A percentile compares a stretch with the other conserved stretches of the same genome.
Conservation (phyloP, 1,140 invertebrate species). For the Drosophila sturtevanti region DNA sequence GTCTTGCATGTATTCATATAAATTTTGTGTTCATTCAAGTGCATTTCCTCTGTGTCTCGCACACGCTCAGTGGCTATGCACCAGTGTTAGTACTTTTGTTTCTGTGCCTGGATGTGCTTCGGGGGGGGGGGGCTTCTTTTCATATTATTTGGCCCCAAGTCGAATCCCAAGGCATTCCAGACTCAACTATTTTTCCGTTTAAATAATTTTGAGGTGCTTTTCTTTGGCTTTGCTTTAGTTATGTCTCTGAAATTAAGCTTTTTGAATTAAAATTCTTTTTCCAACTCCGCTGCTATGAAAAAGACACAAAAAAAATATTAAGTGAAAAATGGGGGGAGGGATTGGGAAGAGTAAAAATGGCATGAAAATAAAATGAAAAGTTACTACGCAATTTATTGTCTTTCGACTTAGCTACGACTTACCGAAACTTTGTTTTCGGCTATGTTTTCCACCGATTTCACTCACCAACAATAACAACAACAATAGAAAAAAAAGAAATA, state of each 20-base stretch:
- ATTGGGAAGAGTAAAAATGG: background rate
- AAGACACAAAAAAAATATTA: background rate
- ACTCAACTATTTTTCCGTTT: constrained; percentile 65
- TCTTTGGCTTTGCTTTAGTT: constrained; percentile 55
- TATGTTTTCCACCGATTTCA: constrained; percentile 43
- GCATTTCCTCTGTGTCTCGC: constrained; percentile 77
- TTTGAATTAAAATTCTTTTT: constrained; percentile 63
- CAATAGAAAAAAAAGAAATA: background rate
- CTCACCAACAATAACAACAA: constrained; percentile 11
- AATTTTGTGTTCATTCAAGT: constrained; percentile 80
- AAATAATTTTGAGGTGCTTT: constrained; percentile 64
- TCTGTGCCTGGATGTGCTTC: constrained; percentile 46
- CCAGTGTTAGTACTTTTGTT: background rate
- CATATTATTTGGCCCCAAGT: constrained; percentile 32
- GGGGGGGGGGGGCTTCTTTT: constrained; percentile 75
- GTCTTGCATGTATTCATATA: constrained; percentile 74
- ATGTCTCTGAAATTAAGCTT: constrained; percentile 37
- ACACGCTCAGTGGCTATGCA: constrained; percentile 60
- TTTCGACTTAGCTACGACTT: constrained; percentile 59
- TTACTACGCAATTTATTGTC: constrained; percentile 67
- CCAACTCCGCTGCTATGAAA: constrained; percentile 20
- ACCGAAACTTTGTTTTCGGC: constrained; percentile 62
- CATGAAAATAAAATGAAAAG: constrained; percentile 40
- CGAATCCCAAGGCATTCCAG: constrained; percentile 11
- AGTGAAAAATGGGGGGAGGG: background rate